Percentiles rank a stretch among this genome's conserved stretches.
Conservation (phyloP, 2,888 invertebrate genomes). For the Mycogona germanica region DNA sequence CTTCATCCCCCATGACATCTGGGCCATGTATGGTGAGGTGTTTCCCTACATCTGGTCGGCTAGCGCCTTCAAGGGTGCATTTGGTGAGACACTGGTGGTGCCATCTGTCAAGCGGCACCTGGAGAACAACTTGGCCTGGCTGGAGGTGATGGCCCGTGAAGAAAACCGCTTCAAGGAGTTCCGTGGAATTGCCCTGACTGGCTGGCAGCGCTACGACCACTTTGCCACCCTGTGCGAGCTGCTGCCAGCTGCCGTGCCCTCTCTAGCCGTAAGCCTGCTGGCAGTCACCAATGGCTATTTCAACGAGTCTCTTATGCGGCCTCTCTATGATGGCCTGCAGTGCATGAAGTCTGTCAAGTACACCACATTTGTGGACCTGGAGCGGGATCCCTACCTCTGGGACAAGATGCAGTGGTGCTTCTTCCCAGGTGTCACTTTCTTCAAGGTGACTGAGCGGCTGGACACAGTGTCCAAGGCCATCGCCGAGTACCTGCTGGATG, state of each 20-base stretch:
- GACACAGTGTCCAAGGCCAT: slow-evolving; percentile 26
- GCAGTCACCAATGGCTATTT: slow-evolving; percentile 44
- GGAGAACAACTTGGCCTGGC: slow-evolving; percentile 56
- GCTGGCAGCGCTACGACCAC: slow-evolving; percentile 33
- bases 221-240: slow-evolving; percentile 31
- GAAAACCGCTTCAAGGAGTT: slow-evolving; percentile 24
- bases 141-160: slow-evolving; percentile 37
- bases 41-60: slow-evolving; percentile 59
- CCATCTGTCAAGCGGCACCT: slow-evolving; percentile 53
- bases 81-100: slow-evolving; percentile 53
- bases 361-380: slow-evolving; percentile 38
- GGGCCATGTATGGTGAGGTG: slow-evolving; percentile 53
- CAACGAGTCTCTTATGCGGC: slow-evolving; percentile 32
- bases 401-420: slow-evolving; percentile 45
- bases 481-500: slow-evolving; percentile 14
- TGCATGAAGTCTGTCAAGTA: slow-evolving; percentile 38
- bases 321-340: slow-evolving; percentile 33
- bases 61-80: slow-evolving; percentile 62
- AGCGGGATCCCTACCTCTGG: slow-evolving; percentile 45
- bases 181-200: slow-evolving; percentile 29
- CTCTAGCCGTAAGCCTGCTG: slow-evolving; percentile 27
- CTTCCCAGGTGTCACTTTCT: slow-evolving; percentile 49
- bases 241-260: slow-evolving; percentile 29
- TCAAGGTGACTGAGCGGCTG: slow-evolving; percentile 38
- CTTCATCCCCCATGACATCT: slow-evolving; percentile 37